phyloP scores from a whole-genome alignment of 2,113 vertebrate species.

The Forbesichthys papilliferus region DNA sequence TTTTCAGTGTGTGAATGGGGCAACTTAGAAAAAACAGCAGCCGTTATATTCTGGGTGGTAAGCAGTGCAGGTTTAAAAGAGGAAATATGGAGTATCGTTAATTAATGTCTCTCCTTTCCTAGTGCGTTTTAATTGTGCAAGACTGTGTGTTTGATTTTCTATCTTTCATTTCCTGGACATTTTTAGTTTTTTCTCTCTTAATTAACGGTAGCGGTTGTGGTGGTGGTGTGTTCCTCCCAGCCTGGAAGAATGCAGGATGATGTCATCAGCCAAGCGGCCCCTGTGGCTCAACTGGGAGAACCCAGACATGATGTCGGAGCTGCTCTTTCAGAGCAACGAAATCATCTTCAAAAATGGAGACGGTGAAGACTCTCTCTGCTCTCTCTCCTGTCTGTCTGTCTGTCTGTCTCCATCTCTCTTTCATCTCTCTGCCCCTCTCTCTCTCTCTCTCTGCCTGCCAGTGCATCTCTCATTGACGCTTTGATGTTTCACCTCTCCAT shows the following conservation, averaged over 20 bases:
- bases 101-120: too few species aligned
- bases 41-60: too few species aligned
- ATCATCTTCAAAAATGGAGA: conserved; percentile 99
- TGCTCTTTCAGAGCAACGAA: conserved; percentile 98
- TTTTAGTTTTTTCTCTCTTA: neutral
- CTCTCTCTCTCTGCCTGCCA: too few species aligned
- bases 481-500: too few species aligned
- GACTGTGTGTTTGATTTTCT: neutral
- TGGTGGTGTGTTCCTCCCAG: conserved; percentile 63
- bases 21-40: too few species aligned
- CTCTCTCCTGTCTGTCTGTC: neutral
- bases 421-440: too few species aligned
- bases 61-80: too few species aligned
- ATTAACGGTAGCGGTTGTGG: neutral
- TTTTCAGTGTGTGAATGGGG: too few species aligned
- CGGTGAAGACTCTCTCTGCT: conserved; percentile 75
- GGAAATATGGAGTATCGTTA: too few species aligned
- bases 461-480: too few species aligned
- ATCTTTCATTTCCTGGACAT: neutral
- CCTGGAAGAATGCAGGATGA: conserved; percentile 97
- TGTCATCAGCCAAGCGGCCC: conserved; percentile 98
- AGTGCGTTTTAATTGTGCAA: neutral
- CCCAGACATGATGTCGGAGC: conserved; percentile 98
- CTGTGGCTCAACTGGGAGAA: conserved; percentile 99
- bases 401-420: neutral